phyloP scores from a whole-genome alignment of 1,140 invertebrate genomes.

The Drosophila ananassae region DNA sequence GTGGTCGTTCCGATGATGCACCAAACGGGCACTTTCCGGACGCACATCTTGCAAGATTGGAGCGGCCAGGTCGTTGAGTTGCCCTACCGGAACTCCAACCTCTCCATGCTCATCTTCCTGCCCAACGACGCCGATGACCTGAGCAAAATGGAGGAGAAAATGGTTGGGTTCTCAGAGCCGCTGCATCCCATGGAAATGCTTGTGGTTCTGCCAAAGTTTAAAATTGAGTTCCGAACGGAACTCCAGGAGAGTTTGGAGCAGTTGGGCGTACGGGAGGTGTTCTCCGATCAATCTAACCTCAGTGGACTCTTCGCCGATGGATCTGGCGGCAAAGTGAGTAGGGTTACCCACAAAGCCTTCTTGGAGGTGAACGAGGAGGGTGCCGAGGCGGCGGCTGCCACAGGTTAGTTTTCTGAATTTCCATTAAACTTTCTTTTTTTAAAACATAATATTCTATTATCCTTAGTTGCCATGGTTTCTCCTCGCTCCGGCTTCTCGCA shows the following conservation, averaged over 20 bases:
- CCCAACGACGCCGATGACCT: slow-evolving; percentile 84
- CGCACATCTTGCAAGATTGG: slow-evolving; percentile 52
- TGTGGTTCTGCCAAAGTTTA: slow-evolving; percentile 87
- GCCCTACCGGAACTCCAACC: slow-evolving; percentile 81
- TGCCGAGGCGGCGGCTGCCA: slow-evolving; percentile 85
- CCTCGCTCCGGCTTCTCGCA: slow-evolving; percentile 16
- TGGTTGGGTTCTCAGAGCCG: slow-evolving; percentile 66
- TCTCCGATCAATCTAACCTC: slow-evolving; percentile 86
- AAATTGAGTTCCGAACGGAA: slow-evolving; percentile 85
- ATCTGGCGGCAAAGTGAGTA: slow-evolving; percentile 84
- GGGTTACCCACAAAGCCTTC: slow-evolving; percentile 85
- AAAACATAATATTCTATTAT: slow-evolving; percentile 1
- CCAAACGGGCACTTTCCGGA: slow-evolving; percentile 67
- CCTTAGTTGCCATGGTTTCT: slow-evolving; percentile 4
- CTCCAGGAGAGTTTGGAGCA: slow-evolving; percentile 85
- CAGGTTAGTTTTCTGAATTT: slow-evolving; percentile 60
- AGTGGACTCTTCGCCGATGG: slow-evolving; percentile 85
- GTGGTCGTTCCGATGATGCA: slow-evolving; percentile 85
- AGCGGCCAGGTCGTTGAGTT: slow-evolving; percentile 63
- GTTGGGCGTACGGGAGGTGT: slow-evolving; percentile 87
- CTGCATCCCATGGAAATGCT: slow-evolving; percentile 79
- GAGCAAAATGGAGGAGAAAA: slow-evolving; percentile 84
- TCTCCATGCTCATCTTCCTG: slow-evolving; percentile 87
- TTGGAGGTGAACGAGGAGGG: slow-evolving; percentile 87
- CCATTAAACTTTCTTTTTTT: background rate